A percentile compares a stretch with the other conserved stretches of the same genome.
phyloP scores from a whole-genome alignment of 2,113 vertebrate species.

The Aldabrachelys gigantea region DNA sequence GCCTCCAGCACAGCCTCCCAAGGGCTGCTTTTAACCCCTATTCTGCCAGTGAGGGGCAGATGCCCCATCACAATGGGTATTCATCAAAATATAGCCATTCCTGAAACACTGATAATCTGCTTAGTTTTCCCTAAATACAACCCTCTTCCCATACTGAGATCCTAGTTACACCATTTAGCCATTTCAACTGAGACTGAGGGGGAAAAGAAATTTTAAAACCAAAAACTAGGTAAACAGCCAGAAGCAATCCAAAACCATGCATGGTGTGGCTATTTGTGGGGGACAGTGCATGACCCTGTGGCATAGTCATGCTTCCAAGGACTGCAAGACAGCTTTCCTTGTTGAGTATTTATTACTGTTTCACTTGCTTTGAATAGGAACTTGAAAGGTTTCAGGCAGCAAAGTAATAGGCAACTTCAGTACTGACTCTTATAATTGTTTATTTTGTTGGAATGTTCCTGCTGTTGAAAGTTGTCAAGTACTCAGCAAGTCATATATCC shows the following conservation, averaged over 20 bases:
- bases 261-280: neutral
- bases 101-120: neutral
- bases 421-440: neutral
- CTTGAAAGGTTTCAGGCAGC: neutral
- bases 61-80: too few species aligned
- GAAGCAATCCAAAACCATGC: neutral
- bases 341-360: neutral
- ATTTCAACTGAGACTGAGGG: too few species aligned
- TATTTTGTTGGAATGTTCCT: neutral
- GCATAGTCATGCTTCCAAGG: accelerated
- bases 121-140: neutral
- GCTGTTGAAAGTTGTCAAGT: neutral
- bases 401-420: neutral
- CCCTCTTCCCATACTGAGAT: neutral
- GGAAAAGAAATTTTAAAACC: neutral
- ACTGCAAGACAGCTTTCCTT: neutral
- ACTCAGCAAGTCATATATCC: neutral
- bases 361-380: neutral
- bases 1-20: too few species aligned
- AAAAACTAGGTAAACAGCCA: accelerated
- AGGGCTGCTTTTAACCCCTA: too few species aligned
- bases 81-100: too few species aligned
- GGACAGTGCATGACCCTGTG: neutral
- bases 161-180: neutral
- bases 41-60: too few species aligned